phyloP scores from a whole-genome alignment of 2,797 vertebrate species.

The Chrysocyon brachyurus region DNA sequence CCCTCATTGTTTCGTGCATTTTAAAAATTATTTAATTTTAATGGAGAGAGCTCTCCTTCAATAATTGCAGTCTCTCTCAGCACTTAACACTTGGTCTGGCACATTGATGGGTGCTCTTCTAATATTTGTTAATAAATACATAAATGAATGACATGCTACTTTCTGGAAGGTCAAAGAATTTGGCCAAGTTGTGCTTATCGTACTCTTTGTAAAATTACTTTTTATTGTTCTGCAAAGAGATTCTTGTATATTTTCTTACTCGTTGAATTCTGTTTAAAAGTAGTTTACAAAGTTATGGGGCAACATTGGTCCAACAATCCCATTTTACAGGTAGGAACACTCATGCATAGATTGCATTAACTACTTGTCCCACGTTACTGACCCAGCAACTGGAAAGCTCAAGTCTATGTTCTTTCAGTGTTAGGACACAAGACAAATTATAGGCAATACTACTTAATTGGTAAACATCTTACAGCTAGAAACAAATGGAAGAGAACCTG shows the following conservation, averaged over 20 bases:
- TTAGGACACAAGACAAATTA: constrained; percentile 65
- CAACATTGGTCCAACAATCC: neutral
- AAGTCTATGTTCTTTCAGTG: constrained; percentile 29
- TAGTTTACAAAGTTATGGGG: neutral
- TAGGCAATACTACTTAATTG: constrained; percentile 64
- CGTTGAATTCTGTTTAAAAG: neutral
- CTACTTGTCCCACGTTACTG: neutral
- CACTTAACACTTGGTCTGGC: neutral
- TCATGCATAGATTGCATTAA: neutral
- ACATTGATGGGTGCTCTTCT: neutral
- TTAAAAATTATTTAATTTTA: constrained; percentile 24
- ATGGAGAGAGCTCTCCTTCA: neutral
- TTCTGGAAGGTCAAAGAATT: constrained; percentile 2
- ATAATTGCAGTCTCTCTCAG: neutral
- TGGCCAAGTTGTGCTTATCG: neutral
- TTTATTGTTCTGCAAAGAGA: constrained; percentile 24
- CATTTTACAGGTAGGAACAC: neutral
- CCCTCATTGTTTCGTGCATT: neutral
- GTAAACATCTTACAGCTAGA: constrained; percentile 72
- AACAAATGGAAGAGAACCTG: constrained; percentile 67
- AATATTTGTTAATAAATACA: neutral
- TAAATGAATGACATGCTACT: neutral
- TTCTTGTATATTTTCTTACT: neutral
- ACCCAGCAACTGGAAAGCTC: neutral
- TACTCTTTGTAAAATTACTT: neutral